A percentile compares a stretch with the other conserved stretches of the same genome.
These are phyloP conservation scores for Triops cancriformis DNA, from an alignment of 1,140 invertebrate genomes.

Conservation along the genomic window DNA sequence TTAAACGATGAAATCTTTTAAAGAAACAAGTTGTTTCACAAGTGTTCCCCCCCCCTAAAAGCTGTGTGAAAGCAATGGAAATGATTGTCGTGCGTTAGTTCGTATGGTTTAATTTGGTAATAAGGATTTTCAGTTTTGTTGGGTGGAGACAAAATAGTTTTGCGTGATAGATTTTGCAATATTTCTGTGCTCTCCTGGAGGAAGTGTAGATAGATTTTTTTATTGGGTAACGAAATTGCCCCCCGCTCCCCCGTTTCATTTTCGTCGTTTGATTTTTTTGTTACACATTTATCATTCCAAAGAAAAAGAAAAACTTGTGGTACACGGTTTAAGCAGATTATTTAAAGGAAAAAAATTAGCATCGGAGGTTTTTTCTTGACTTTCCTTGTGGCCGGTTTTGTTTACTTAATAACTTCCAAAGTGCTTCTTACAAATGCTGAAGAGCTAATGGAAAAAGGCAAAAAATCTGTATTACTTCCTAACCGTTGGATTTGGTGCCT, in stretches of 20 bases:
- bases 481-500: background rate
- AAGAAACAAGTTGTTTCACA: background rate
- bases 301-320: background rate
- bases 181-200: background rate
- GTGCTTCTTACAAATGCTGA: background rate
- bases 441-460: background rate
- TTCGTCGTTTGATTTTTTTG: background rate
- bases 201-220: conserved; percentile 3
- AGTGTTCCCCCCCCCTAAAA: background rate
- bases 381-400: background rate
- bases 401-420: background rate
- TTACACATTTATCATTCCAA: background rate
- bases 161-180: conserved; percentile 3
- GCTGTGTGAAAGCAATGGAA: background rate
- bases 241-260: background rate
- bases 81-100: background rate
- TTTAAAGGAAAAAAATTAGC: background rate
- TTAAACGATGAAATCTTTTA: background rate
- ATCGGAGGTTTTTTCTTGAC: background rate
- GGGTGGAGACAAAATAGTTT: background rate
- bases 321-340: background rate
- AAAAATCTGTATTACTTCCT: background rate
- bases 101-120: background rate
- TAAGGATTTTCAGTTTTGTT: background rate
- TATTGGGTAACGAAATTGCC: background rate